These are phyloP conservation scores for Sminthurides bifidus DNA, from an alignment of 1,140 invertebrate genomes.

Conservation along the genomic window DNA sequence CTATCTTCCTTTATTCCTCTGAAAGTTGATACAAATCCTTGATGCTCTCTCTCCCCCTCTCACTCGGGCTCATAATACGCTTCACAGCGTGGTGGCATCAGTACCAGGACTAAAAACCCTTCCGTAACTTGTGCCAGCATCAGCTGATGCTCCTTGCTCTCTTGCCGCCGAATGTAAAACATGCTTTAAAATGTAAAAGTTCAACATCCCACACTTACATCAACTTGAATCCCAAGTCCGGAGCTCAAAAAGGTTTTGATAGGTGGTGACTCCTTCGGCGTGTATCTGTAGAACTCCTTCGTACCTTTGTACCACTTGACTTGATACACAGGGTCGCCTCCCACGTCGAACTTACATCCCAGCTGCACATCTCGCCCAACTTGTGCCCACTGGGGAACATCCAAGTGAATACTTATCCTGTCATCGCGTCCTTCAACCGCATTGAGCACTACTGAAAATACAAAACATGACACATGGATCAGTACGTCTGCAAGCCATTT, in stretches of 20 bases:
- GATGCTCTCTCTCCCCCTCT: background rate
- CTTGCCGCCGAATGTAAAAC: too few relatives aligned
- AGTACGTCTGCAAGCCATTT: background rate
- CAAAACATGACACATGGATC: background rate
- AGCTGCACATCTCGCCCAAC: constrained; percentile 55
- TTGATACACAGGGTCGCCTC: constrained; percentile 61
- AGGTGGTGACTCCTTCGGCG: constrained; percentile 43
- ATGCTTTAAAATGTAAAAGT: too few relatives aligned
- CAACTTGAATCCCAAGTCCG: constrained; percentile 46
- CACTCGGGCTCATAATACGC: too few relatives aligned
- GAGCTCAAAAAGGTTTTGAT: constrained; percentile 45
- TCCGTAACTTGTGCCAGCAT: too few relatives aligned
- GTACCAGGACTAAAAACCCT: too few relatives aligned
- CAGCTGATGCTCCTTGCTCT: too few relatives aligned
- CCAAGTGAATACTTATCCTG: constrained; percentile 14
- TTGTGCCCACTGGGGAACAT: constrained; percentile 52
- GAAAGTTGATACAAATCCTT: too few relatives aligned
- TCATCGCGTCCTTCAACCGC: constrained; percentile 10
- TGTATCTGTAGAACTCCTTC: constrained; percentile 51
- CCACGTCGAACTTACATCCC: constrained; percentile 64
- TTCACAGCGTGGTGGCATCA: too few relatives aligned
- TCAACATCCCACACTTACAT: too few relatives aligned
- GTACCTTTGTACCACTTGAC: constrained; percentile 73
- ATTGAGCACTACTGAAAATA: constrained; percentile 10
- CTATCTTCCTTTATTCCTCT: too few relatives aligned